Percentiles rank a stretch among this genome's conserved stretches.
Conservation (phyloP, 2,888 invertebrate genomes). For the Callimorpha dominula region DNA sequence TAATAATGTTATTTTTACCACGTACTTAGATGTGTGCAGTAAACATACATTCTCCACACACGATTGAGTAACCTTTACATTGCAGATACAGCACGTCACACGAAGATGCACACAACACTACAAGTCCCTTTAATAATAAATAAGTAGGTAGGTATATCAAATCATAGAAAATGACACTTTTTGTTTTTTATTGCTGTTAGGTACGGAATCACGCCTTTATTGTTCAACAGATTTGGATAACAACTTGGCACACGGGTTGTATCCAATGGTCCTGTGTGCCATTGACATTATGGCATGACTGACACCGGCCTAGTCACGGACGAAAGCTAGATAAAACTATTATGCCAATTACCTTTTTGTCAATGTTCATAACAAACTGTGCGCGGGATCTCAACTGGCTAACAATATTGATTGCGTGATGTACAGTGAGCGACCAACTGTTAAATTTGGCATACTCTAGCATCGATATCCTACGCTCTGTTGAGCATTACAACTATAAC, state of each 20-base stretch:
- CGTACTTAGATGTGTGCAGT: neutral
- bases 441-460: conserved; percentile 47
- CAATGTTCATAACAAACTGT: conserved; percentile 8
- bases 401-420: conserved; percentile 59
- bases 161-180: too few relatives aligned
- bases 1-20: neutral
- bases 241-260: neutral
- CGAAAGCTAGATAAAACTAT: neutral
- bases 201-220: neutral
- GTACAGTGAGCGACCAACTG: conserved; percentile 44
- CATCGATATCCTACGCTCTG: conserved; percentile 45
- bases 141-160: neutral
- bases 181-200: neutral
- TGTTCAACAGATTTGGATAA: neutral
- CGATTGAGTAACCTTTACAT: conserved; percentile 9
- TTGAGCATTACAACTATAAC: conserved; percentile 19
- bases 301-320: neutral
- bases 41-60: neutral
- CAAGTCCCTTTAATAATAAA: neutral
- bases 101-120: conserved; percentile 35
- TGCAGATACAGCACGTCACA: conserved; percentile 32
- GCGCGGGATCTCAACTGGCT: conserved; percentile 53
- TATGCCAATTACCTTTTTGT: neutral
- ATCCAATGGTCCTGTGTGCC: neutral
- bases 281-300: neutral